Percentiles rank a stretch among this genome's conserved stretches.
phyloP scores from a whole-genome alignment of 2,797 vertebrate species.

The Lepilemur ruficaudatus region DNA sequence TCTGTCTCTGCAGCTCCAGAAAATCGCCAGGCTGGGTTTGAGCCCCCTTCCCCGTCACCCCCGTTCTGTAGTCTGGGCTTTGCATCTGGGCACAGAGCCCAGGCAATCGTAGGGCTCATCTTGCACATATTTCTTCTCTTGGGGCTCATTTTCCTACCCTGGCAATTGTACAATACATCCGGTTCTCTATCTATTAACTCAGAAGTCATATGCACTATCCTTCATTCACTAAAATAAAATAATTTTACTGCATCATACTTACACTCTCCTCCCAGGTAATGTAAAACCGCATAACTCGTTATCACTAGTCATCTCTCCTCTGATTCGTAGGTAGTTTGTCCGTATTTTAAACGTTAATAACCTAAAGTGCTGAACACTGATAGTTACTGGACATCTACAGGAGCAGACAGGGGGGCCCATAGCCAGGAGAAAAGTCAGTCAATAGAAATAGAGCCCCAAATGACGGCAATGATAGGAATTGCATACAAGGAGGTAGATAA shows the following conservation, averaged over 20 bases:
- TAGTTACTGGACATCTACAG: background rate
- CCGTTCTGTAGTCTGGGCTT: fast-evolving
- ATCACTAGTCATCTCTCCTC: background rate
- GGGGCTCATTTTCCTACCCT: background rate
- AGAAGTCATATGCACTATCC: too few relatives aligned
- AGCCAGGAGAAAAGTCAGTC: background rate
- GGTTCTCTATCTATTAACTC: background rate
- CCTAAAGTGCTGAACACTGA: background rate
- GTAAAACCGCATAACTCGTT: too few relatives aligned
- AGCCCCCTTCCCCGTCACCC: background rate
- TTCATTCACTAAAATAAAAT: background rate
- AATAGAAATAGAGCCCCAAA: background rate
- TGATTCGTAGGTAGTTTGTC: background rate
- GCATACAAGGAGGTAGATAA: background rate
- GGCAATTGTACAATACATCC: fast-evolving
- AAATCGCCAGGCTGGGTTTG: background rate
- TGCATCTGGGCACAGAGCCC: background rate
- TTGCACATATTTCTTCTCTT: background rate
- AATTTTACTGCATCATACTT: too few relatives aligned
- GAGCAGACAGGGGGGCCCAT: background rate
- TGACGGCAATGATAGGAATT: fast-evolving
- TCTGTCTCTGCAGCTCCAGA: background rate
- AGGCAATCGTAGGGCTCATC: background rate
- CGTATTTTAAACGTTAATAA: background rate
- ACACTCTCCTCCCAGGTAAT: fast-evolving